phyloP scores from a whole-genome alignment of 2,797 vertebrate genomes.

The Pteronotus mesoamericanus region DNA sequence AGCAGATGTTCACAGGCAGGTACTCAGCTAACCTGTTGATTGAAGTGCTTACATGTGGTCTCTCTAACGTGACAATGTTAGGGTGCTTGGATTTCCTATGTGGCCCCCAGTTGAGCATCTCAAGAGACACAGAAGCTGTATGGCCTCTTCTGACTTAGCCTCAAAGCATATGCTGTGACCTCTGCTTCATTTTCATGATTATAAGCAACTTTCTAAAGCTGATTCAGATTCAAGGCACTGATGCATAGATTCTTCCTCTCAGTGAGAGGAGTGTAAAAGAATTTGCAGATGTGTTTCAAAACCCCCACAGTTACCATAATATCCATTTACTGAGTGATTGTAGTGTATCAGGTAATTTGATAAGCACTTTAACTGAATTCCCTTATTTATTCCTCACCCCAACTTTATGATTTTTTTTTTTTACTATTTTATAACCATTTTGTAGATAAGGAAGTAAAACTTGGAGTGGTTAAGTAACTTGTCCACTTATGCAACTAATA shows the following conservation, averaged over 20 bases:
- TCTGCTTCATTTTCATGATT: background rate
- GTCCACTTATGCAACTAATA: background rate
- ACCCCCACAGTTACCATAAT: background rate
- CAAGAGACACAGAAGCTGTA: background rate
- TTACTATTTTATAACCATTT: background rate
- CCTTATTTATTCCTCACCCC: background rate
- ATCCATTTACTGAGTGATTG: background rate
- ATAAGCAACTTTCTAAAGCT: background rate
- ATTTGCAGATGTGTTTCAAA: background rate
- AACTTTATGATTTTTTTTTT: background rate
- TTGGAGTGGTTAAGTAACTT: background rate
- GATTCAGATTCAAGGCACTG: background rate
- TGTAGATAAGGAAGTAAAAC: background rate
- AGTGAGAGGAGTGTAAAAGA: background rate
- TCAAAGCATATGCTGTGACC: background rate
- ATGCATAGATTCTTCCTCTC: background rate
- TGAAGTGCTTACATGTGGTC: background rate
- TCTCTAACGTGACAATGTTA: background rate
- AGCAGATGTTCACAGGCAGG: background rate
- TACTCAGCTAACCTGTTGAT: background rate
- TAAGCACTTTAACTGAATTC: background rate
- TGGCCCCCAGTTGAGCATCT: background rate
- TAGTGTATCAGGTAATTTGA: background rate
- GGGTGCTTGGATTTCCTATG: background rate
- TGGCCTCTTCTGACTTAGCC: background rate